Base-by-base conservation (phyloP, 2,113 vertebrate species). In the Cynocephalus volans region DNA sequence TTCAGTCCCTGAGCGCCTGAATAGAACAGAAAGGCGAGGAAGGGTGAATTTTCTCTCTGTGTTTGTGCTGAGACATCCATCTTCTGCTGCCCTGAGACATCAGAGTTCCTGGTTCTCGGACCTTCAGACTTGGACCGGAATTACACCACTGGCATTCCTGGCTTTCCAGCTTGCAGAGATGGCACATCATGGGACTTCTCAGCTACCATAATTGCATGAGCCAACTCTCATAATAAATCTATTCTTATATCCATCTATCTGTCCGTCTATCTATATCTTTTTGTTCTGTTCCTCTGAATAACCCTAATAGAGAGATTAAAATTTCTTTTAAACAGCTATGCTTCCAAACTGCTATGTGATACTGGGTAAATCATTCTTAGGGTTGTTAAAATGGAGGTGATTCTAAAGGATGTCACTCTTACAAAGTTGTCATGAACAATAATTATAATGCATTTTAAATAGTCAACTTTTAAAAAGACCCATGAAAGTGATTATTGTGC, bases 361-460 rank as follows among this genome's bases (percentile, higher is more conserved):
- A 28, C 33, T 48, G 45, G 45, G 24, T 52, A 62, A 81, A 56
- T 90, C 21, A 90, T 15, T 94, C 24, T 45, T 2, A 69, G 24
- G 56, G 52, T 50, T 84, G n/a, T 81, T 75, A 84, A 93, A 87
- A 72, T 58, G 50, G 50, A 93, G 79, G 19, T 45, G 67, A 93
- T 85, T 69, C 70, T 92, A 62, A 94, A 92, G 21, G 62, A 19
- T 92, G 24, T 52, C 58, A 64, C 24, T 75, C 58, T 69, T 83
- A 93, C 19, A 79, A 69, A 84, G 21, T 13, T 65, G 1, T 45
- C 87, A 41, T 45, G 9, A 15, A 26, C 54, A 91, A 62, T 72
- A 88, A 84, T 50, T 67, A 67, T 4, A 62, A 73, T 58, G 21
- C 13, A 72, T 91, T 90, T 80, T 85, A 72, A 90, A 81, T 31